Percentiles rank a stretch among this genome's conserved stretches.
Conservation (phyloP, 2,888 invertebrate genomes). For the Trichopria drosophilae region DNA sequence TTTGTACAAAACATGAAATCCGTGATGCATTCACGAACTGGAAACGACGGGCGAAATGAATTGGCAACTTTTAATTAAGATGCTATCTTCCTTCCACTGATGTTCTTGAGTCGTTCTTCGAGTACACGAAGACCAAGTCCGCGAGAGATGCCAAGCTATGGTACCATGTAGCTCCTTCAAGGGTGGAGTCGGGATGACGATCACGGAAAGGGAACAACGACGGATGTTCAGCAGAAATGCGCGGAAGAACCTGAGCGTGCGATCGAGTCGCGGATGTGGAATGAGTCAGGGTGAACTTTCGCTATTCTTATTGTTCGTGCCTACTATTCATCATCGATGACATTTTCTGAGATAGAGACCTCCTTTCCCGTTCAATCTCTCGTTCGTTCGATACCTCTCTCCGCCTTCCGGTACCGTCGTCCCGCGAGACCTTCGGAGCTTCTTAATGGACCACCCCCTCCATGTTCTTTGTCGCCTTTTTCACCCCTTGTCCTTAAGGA, state of each 20-base stretch:
- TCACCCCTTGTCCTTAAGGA: conserved; percentile 28
- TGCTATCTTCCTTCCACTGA: conserved; percentile 49
- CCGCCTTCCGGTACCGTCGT: conserved; percentile 18
- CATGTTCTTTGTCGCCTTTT: conserved; percentile 28
- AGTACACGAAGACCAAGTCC: too few species aligned
- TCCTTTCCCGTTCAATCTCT: conserved; percentile 20
- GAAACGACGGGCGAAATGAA: conserved; percentile 54
- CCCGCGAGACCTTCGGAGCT: conserved; percentile 48
- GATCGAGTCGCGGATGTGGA: conserved; percentile 18
- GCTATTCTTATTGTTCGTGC: conserved; percentile 58
- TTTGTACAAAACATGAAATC: too few species aligned
- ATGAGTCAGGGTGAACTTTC: conserved; percentile 49
- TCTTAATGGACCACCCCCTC: conserved; percentile 52
- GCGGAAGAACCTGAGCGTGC: too few species aligned
- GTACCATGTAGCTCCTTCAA: conserved; percentile 27
- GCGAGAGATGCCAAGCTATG: too few species aligned
- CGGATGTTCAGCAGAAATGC: too few species aligned
- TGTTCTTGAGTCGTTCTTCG: too few species aligned
- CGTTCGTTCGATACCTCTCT: conserved; percentile 15
- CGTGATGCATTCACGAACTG: conserved; percentile 45
- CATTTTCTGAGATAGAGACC: conserved; percentile 57
- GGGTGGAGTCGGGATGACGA: too few species aligned
- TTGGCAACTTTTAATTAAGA: conserved; percentile 60
- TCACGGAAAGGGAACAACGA: too few species aligned
- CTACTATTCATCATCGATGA: conserved; percentile 60